Evolutionary conservation across 2,888 invertebrate species (phyloP), one percentile per base, ranked within the genome.

Genomic region (Peribatodes rhomboidaria): DNA sequence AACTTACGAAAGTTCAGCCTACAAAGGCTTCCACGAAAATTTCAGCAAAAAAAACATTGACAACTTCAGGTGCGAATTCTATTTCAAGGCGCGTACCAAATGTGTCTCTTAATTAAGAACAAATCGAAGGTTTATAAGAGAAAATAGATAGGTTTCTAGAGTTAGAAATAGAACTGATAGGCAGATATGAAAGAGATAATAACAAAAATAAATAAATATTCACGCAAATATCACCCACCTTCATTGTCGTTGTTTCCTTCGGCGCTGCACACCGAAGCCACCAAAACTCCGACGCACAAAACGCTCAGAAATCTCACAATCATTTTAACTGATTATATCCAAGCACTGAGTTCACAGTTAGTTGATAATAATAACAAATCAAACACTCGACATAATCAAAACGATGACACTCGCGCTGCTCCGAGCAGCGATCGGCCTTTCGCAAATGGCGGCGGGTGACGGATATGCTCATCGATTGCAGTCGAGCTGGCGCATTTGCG

Each of bases 391-490:
- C 92, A 92, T 92, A 88, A 79, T 87, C 87, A 85, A 87, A 87
- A 83, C 83, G 82, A 85, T 85, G 85, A 88, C 92, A 90, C 88
- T 88, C 84, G 88, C 91, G 89, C 90, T 83, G 83, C 86, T 76
- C 35, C 56, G 76, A 86, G 84, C 86, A 85, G 85, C 90, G 86
- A 87, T 89, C 90, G 82, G 82, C 87, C 88, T 85, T 88, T 90
- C 92, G 93, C 93, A 93, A 92, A 94, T 94, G 93, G 94, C 93
- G 93, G 90, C 90, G 90, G 83, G 88, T 91, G 93, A 92, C 93
- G 92, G 92, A 92, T 92, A 83, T 88, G 85, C 85, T 93, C 93
- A 94, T 94, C 93, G 93, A 94, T 94, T 93, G 86, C 84, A 81
- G 80, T 84, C 82, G 80, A 80, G 81, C 75, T 74, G 79, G 83